Base-by-base conservation (phyloP, 2,113 vertebrate species). In the Rhea pennata region DNA sequence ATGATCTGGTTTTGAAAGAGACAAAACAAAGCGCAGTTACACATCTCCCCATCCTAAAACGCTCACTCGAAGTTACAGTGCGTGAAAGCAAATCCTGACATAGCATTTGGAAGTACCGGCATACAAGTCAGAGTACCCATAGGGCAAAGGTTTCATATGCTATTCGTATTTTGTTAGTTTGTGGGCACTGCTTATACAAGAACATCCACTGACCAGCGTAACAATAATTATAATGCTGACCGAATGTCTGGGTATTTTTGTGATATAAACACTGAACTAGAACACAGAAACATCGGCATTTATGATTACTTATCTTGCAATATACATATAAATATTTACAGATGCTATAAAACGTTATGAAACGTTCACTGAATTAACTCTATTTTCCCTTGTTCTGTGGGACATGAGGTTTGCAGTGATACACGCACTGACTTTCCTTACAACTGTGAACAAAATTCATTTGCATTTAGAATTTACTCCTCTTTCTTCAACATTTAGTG, bases 61-160 rank as follows among this genome's bases (percentile, higher is more conserved):
- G 53, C 21, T 61, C 5, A 1, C 2, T 3, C 8, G 12, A 65
- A 51, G 11, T 66, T 29, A 58, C 16, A 58, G 17, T 0, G 3
- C 4, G 9, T 11, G 46, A 75, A 65, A 84, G 74, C 70, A 93
- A 74, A 87, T 8, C 70, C 78, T 12, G 5, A 24, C 50, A 33
- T 5, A 39, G 81, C 29, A 17, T 12, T 0, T 3, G n/a, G 76
- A 58, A 73, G 71, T 1, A 11, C 5, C 11, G 59, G 48, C 42
- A 23, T 2, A 8, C 4, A 62, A 56, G 13, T 39, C 17, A 42
- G 62, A 33, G 31, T 31, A 16, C 40, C 40, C 24, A 21, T 40
- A 62, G 44, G 1, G 7, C 31, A 44, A 33, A n/a, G 4, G 29
- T 36, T 65, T 12, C 21, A 31, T 16, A 12, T 15, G 26, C 31